Conservation (phyloP, 2,888 invertebrate genomes). For the Xestia ashworthii region DNA sequence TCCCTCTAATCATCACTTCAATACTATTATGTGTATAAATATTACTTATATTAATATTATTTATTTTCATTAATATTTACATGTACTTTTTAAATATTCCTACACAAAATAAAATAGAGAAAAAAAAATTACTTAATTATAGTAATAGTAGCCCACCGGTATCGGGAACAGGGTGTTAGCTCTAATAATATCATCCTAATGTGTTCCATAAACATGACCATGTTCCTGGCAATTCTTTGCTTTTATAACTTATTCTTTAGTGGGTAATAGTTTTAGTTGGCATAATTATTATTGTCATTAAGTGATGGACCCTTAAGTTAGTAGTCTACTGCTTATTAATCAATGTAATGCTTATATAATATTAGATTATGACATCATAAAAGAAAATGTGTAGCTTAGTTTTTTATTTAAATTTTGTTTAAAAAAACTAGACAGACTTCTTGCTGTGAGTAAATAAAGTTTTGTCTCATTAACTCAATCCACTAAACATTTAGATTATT, state of each 20-base stretch:
- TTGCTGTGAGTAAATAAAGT: background rate
- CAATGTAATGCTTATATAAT: background rate
- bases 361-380: background rate
- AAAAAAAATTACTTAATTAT: no score
- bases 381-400: background rate
- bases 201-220: background rate
- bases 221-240: background rate
- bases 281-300: background rate
- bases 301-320: background rate
- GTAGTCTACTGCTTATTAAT: background rate
- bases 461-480: background rate
- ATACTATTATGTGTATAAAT: no score
- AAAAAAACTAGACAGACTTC: no score
- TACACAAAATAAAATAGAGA: no score
- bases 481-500: background rate
- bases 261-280: background rate
- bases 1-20: no score
- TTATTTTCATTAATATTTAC: no score
- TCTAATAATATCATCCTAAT: background rate
- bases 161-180: background rate
- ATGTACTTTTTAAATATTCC: no score
- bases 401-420: background rate
- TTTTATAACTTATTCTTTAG: background rate
- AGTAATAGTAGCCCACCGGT: no score
- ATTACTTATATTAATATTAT: no score